A percentile compares a stretch with the other conserved stretches of the same genome.
Evolutionary conservation across 2,113 vertebrate genomes (phyloP).

Genomic region (Equus quagga): DNA sequence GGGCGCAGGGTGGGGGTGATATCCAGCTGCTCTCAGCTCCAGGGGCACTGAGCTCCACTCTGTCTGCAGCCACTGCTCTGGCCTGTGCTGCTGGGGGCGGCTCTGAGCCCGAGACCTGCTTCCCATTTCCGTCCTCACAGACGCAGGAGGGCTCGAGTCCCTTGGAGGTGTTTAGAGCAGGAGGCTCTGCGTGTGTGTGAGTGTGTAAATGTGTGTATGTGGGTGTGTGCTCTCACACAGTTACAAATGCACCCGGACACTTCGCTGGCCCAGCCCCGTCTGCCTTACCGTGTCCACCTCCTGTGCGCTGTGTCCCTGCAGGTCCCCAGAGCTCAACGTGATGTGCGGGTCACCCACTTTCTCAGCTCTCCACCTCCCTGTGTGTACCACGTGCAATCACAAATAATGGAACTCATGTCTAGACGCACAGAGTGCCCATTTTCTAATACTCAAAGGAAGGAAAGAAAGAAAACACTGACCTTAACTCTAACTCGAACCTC

Average conservation of each 20-base stretch:
- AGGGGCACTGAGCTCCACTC: too few relatives aligned
- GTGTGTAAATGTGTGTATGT: too few relatives aligned
- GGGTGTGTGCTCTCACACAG: background rate
- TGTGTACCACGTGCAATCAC: background rate
- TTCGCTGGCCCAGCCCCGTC: background rate
- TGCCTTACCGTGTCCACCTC: background rate
- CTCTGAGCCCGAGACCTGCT: background rate
- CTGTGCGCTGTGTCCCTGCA: background rate
- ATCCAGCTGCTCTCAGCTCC: too few relatives aligned
- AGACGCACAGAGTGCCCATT: background rate
- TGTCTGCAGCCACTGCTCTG: background rate
- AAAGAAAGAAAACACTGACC: too few relatives aligned
- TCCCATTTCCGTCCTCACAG: accelerated
- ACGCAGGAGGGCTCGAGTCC: background rate
- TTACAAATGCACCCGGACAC: background rate
- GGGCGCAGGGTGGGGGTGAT: too few relatives aligned
- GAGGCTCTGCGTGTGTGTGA: background rate
- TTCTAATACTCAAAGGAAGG: too few relatives aligned
- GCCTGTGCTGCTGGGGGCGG: background rate
- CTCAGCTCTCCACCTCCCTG: background rate
- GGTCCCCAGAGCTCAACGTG: background rate
- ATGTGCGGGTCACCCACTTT: background rate
- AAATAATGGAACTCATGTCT: background rate
- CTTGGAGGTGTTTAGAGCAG: background rate
- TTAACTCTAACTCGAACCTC: background rate